phyloP scores from a whole-genome alignment of 2,888 invertebrate genomes.

The Bibio marci region DNA sequence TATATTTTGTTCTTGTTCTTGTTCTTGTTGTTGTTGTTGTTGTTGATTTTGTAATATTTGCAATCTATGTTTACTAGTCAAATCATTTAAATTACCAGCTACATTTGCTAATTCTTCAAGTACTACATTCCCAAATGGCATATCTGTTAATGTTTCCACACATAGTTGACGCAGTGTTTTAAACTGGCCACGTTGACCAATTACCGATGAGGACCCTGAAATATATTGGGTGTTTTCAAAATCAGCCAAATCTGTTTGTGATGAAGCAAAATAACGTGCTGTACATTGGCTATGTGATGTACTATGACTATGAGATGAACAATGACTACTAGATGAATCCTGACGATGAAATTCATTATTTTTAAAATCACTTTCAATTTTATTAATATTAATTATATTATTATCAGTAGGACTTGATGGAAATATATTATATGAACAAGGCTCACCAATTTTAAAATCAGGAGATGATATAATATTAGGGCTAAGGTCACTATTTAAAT shows the following conservation, averaged over 20 bases:
- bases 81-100: conserved; percentile 29
- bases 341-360: conserved; percentile 26
- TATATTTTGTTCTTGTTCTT: not conserved
- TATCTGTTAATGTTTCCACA: conserved; percentile 41
- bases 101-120: conserved; percentile 49
- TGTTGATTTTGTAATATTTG: no score
- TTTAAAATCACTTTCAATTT: conserved; percentile 3
- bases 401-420: conserved; percentile 14
- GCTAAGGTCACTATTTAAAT: no score
- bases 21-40: conserved; percentile 1
- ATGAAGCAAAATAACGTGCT: conserved; percentile 43
- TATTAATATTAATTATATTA: conserved; percentile 12
- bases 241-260: conserved; percentile 40
- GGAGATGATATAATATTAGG: conserved; percentile 2
- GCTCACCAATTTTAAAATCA: conserved; percentile 8
- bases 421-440: conserved; percentile 10
- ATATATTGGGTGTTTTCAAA: conserved; percentile 30
- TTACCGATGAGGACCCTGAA: conserved; percentile 11
- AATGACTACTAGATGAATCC: conserved; percentile 42
- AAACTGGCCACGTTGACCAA: conserved; percentile 21
- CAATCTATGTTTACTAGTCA: conserved; percentile 6
- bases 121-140: conserved; percentile 52
- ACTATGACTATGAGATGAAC: conserved; percentile 37
- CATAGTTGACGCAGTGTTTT: conserved; percentile 44
- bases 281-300: conserved; percentile 49